A percentile compares a stretch with the other conserved stretches of the same genome.
Evolutionary conservation across 1,140 invertebrate genomes (phyloP).

Genomic region (Drosophila pandora): DNA sequence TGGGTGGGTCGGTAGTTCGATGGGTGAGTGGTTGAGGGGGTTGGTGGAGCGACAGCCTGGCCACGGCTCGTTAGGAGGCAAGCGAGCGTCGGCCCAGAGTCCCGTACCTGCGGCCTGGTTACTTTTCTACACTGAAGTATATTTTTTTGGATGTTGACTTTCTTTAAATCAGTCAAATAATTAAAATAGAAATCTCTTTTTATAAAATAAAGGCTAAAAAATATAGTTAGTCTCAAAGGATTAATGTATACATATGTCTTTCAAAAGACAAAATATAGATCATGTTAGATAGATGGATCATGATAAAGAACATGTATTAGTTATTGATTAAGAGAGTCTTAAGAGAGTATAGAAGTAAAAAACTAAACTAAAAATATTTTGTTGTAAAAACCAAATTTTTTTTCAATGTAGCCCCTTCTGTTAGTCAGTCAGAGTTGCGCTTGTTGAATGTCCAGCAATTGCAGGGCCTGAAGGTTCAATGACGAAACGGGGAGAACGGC

Average conservation of each 20-base stretch:
- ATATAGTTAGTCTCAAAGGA: no score
- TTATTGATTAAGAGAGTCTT: no score
- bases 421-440: conserved; percentile 38
- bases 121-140: conserved; percentile 9
- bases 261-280: no score
- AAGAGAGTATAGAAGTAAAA: no score
- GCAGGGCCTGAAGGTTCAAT: conserved; percentile 49
- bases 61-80: conserved; percentile 51
- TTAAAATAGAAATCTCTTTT: no score
- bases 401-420: conserved; percentile 6
- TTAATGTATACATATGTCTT: no score
- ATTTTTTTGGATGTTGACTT: not conserved
- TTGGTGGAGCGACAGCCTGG: conserved; percentile 8
- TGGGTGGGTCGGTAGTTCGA: conserved; percentile 24
- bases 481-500: not conserved
- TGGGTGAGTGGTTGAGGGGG: not conserved
- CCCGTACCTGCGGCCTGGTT: conserved; percentile 39
- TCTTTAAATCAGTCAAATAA: no score
- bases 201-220: no score
- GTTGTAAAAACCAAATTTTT: not conserved
- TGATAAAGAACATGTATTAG: no score
- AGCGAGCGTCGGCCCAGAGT: conserved; percentile 32
- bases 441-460: conserved; percentile 77
- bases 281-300: no score
- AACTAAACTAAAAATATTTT: no score